These are phyloP conservation scores for Equus quagga DNA, from an alignment of 2,113 vertebrate species.

Conservation along the genomic window DNA sequence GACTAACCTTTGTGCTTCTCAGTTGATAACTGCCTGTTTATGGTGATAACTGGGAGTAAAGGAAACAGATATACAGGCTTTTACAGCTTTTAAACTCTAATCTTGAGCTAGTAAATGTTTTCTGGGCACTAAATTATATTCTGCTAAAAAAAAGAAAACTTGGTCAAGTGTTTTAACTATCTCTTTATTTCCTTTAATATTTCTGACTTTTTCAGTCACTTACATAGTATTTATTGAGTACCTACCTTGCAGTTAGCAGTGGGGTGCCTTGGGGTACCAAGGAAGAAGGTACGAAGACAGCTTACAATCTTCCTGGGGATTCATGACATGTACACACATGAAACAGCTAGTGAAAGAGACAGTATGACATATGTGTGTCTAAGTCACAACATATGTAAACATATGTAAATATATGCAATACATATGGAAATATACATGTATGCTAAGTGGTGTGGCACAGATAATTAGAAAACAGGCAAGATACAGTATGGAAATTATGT, in stretches of 20 bases:
- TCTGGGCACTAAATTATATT: constrained; percentile 27
- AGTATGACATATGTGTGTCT: neutral
- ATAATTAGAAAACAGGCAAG: neutral
- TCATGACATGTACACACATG: neutral
- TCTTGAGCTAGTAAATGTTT: constrained; percentile 71
- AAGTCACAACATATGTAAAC: neutral
- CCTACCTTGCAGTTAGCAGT: neutral
- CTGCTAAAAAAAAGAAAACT: neutral
- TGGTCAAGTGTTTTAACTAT: neutral
- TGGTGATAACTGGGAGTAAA: constrained; percentile 24
- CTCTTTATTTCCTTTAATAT: neutral
- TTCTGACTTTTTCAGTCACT: constrained; percentile 11
- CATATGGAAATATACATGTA: neutral
- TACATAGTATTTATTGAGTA: neutral
- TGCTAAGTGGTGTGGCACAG: neutral
- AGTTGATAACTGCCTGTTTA: constrained; percentile 7
- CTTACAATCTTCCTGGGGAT: neutral
- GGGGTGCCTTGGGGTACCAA: neutral
- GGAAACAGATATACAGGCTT: constrained; percentile 25
- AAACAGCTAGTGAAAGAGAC: neutral
- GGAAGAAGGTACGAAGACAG: neutral
- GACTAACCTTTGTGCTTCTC: constrained; percentile 78
- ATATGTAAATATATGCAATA: neutral
- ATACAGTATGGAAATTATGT: neutral
- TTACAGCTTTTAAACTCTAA: constrained; percentile 40